Percentiles rank a stretch among this genome's conserved stretches.
These are phyloP conservation scores for Cyclina sinensis DNA, from an alignment of 1,140 invertebrate species.

Conservation along the genomic window DNA sequence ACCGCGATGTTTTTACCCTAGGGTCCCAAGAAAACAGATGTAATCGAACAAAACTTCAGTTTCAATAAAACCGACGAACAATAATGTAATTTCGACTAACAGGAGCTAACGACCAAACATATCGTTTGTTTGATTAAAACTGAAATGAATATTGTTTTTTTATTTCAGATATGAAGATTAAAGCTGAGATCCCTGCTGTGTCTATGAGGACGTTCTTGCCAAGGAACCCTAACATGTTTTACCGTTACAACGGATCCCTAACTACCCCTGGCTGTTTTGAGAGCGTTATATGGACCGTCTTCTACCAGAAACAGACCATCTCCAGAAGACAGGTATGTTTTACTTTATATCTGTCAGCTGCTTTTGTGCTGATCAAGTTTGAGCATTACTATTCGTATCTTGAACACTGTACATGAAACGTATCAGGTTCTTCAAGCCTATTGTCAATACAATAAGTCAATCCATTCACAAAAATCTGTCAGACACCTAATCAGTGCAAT, in stretches of 20 bases:
- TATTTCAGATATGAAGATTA: conserved; percentile 72
- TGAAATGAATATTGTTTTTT: too few relatives aligned
- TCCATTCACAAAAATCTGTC: too few relatives aligned
- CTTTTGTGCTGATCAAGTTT: neutral
- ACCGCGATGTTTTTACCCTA: too few relatives aligned
- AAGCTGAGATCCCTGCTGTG: conserved; percentile 74
- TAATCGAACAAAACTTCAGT: too few relatives aligned
- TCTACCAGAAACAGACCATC: conserved; percentile 89
- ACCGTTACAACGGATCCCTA: conserved; percentile 91
- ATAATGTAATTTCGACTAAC: too few relatives aligned
- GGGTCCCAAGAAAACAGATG: too few relatives aligned
- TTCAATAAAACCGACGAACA: too few relatives aligned
- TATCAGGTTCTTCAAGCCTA: neutral
- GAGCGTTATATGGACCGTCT: conserved; percentile 91
- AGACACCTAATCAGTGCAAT: too few relatives aligned
- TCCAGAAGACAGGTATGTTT: conserved; percentile 90
- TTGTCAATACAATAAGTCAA: too few relatives aligned
- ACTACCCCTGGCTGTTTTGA: conserved; percentile 92
- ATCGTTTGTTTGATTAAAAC: too few relatives aligned
- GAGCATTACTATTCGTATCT: neutral
- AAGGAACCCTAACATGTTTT: conserved; percentile 85
- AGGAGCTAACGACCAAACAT: too few relatives aligned
- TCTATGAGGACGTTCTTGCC: conserved; percentile 78
- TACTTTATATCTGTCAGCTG: neutral
- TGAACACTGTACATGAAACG: neutral